These are phyloP conservation scores for Merodon equestris DNA, from an alignment of 2,888 invertebrate genomes.

Conservation along the genomic window DNA sequence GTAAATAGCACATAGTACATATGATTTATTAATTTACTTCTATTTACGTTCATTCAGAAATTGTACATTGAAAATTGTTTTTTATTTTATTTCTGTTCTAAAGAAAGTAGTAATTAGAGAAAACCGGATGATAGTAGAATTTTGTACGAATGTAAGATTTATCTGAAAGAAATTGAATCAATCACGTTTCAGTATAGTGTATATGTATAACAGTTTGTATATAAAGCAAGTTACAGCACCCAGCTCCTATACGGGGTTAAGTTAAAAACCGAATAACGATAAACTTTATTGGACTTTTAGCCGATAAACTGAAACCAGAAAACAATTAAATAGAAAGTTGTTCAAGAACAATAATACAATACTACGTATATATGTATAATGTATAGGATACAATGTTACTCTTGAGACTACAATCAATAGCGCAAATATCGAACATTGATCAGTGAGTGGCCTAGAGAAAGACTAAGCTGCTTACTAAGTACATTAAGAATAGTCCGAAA, in stretches of 20 bases:
- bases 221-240: constrained; percentile 54
- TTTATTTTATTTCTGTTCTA: constrained; percentile 61
- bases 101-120: constrained; percentile 52
- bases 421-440: constrained; percentile 4
- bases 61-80: not conserved
- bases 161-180: constrained; percentile 26
- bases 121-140: constrained; percentile 24
- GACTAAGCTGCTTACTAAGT: no score
- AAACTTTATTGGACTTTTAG: constrained; percentile 12
- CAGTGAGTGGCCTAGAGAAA: constrained; percentile 3
- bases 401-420: constrained; percentile 25
- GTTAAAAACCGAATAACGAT: constrained; percentile 11
- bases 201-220: constrained; percentile 50
- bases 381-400: not conserved
- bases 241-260: constrained; percentile 40
- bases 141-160: constrained; percentile 19
- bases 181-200: constrained; percentile 30
- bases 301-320: constrained; percentile 26
- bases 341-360: constrained; percentile 45
- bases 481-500: not conserved
- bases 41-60: not conserved
- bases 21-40: constrained; percentile 7
- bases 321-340: constrained; percentile 33
- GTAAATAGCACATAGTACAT: constrained; percentile 72
- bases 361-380: not conserved